Percentiles rank a stretch among this genome's conserved stretches.
These are phyloP conservation scores for Pristiophorus japonicus DNA, from an alignment of 2,113 vertebrate species.

Conservation along the genomic window DNA sequence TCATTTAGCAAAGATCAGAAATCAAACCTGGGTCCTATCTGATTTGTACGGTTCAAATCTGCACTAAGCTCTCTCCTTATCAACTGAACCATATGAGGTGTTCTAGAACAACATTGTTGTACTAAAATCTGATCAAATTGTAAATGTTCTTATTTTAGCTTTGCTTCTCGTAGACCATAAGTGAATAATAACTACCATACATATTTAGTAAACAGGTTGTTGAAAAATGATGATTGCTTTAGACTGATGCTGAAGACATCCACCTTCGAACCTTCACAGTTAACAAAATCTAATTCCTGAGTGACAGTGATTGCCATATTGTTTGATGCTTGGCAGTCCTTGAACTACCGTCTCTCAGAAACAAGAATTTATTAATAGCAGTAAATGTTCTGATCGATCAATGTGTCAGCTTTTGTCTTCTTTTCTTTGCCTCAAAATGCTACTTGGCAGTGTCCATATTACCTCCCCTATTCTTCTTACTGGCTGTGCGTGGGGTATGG, in stretches of 20 bases:
- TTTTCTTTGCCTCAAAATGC: neutral
- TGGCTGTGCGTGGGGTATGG: neutral
- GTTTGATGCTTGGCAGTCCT: neutral
- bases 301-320: neutral
- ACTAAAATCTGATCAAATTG: neutral
- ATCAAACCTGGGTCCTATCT: neutral
- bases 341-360: neutral
- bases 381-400: neutral
- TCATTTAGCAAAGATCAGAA: neutral
- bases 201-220: neutral
- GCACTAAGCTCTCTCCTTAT: neutral
- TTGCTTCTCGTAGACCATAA: neutral
- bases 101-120: neutral
- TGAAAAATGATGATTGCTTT: neutral
- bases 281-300: neutral
- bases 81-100: neutral
- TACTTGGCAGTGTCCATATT: neutral
- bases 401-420: neutral
- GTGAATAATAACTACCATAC: neutral
- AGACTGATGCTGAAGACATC: neutral
- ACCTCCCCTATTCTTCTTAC: neutral
- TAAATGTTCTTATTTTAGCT: neutral
- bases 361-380: conserved; percentile 21
- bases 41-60: neutral
- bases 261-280: neutral